A percentile compares a stretch with the other conserved stretches of the same genome.
These are phyloP conservation scores for Chascanopsetta lugubris DNA, from an alignment of 2,113 vertebrate genomes.

Conservation along the genomic window DNA sequence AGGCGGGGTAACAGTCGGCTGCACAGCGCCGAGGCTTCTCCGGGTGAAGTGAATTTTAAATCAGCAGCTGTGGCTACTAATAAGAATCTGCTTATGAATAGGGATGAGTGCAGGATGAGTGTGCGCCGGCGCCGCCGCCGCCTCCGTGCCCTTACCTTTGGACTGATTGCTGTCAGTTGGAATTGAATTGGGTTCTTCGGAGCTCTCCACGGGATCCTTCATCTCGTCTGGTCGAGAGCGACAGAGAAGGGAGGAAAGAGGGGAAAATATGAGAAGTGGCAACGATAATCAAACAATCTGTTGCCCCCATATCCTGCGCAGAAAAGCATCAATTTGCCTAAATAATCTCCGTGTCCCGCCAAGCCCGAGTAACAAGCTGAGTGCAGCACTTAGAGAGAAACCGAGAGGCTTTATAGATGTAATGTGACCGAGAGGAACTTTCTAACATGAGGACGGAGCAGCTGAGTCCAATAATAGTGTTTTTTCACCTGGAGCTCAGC, in stretches of 20 bases:
- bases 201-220: slow-evolving; percentile 68
- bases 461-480: slow-evolving; percentile 1
- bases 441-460: neutral
- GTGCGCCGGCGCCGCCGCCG: slow-evolving; percentile 23
- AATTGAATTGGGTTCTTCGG: slow-evolving; percentile 64
- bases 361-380: slow-evolving; percentile 20
- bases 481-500: slow-evolving; percentile 2
- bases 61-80: slow-evolving; percentile 69
- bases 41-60: slow-evolving; percentile 66
- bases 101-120: slow-evolving; percentile 45
- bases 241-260: slow-evolving; percentile 16
- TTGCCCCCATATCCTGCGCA: slow-evolving; percentile 12
- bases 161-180: slow-evolving; percentile 76
- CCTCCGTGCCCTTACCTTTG: slow-evolving; percentile 76
- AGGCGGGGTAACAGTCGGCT: slow-evolving; percentile 49
- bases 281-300: slow-evolving; percentile 28
- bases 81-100: slow-evolving; percentile 62
- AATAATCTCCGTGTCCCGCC: slow-evolving; percentile 14
- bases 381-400: neutral
- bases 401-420: slow-evolving; percentile 13
- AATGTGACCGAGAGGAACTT: neutral
- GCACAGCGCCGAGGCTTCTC: slow-evolving; percentile 43
- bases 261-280: slow-evolving; percentile 1
- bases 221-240: slow-evolving; percentile 56
- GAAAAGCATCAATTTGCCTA: slow-evolving; percentile 25